A percentile compares a stretch with the other conserved stretches of the same genome.
phyloP scores from a whole-genome alignment of 2,797 vertebrate genomes.

The Coregonus suidteri region DNA sequence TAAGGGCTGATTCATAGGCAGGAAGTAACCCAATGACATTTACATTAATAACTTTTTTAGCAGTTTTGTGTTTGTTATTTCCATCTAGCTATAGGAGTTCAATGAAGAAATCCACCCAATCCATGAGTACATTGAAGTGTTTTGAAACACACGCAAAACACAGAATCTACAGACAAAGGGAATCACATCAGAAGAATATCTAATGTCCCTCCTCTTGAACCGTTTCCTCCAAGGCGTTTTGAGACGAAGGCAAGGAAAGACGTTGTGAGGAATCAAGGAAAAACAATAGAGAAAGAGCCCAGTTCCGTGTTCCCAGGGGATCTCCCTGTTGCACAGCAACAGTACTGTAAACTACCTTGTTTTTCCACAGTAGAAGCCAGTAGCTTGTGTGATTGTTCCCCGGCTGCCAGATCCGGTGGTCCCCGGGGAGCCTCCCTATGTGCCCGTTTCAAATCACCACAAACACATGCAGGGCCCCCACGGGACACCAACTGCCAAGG shows the following conservation, averaged over 20 bases:
- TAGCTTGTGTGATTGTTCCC: conserved; percentile 43
- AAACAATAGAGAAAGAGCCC: background rate
- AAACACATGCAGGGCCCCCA: conserved; percentile 44
- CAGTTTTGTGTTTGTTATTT: background rate
- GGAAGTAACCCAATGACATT: background rate
- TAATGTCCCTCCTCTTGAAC: background rate
- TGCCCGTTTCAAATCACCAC: conserved; percentile 62
- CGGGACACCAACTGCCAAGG: conserved; percentile 55
- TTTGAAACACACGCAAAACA: background rate
- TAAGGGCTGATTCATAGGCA: background rate
- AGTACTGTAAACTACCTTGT: conserved; percentile 18
- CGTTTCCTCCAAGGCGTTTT: background rate
- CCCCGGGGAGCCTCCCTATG: conserved; percentile 53
- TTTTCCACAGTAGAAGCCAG: conserved; percentile 23
- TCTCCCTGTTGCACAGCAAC: background rate
- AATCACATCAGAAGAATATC: background rate
- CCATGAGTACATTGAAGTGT: background rate
- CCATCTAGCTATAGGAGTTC: background rate
- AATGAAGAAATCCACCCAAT: background rate
- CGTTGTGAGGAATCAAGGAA: background rate
- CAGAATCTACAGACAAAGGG: background rate
- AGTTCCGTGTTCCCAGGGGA: background rate
- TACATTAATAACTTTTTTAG: background rate
- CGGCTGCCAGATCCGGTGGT: conserved; percentile 54
- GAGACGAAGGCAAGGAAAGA: background rate